Percentiles rank a stretch among this genome's conserved stretches.
Evolutionary conservation across 2,888 invertebrate species (phyloP).

Genomic region (Ypsolopha scabrella): DNA sequence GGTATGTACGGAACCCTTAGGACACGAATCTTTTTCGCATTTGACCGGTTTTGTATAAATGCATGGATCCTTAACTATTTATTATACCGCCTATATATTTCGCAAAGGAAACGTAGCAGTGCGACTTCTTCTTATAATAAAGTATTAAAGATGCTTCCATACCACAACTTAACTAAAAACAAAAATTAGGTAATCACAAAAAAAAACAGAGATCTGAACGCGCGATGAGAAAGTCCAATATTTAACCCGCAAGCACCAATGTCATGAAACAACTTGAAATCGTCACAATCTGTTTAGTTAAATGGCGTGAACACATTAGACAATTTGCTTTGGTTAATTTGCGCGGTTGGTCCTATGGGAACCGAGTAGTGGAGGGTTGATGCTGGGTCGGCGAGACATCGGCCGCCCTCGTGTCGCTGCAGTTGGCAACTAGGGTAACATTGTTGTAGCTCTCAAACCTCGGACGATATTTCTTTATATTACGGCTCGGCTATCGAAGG

Average conservation of each 20-base stretch:
- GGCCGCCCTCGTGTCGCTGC: conserved; percentile 27
- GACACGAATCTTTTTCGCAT: too few relatives aligned
- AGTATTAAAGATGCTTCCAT: too few relatives aligned
- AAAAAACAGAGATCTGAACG: background rate
- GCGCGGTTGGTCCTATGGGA: conserved; percentile 59
- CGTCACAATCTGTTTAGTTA: conserved; percentile 35
- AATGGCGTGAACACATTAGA: conserved; percentile 55
- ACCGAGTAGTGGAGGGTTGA: background rate
- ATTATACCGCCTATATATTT: too few relatives aligned
- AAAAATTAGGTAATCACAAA: background rate
- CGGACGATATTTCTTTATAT: too few relatives aligned
- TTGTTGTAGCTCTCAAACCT: too few relatives aligned
- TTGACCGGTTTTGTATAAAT: too few relatives aligned
- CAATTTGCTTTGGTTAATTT: conserved; percentile 59
- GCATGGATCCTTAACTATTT: too few relatives aligned
- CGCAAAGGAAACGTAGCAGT: too few relatives aligned
- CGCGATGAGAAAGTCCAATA: background rate
- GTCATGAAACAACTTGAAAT: conserved; percentile 21
- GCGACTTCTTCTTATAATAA: too few relatives aligned
- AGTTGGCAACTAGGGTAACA: background rate
- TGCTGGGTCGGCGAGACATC: conserved; percentile 18
- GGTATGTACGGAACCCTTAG: too few relatives aligned
- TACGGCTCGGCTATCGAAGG: too few relatives aligned
- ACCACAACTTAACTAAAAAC: background rate
- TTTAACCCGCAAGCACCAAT: background rate